Evolutionary conservation across 2,888 invertebrate genomes (phyloP).

Genomic region (Stramonita haemastoma): DNA sequence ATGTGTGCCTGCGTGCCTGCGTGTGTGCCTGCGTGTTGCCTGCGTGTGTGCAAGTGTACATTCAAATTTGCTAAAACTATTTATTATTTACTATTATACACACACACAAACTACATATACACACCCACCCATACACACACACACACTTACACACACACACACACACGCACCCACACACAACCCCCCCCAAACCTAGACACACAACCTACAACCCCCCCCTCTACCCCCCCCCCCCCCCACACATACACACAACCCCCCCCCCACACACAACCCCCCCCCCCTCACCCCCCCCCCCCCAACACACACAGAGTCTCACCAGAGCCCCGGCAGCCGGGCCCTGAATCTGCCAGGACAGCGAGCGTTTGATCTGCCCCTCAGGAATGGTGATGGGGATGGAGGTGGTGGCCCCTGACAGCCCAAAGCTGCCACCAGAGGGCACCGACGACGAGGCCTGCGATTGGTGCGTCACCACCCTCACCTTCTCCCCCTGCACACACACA

Average conservation of each 20-base stretch:
- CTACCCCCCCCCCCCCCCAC: not conserved
- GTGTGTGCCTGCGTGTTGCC: too few relatives aligned
- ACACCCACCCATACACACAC: not conserved
- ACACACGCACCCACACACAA: not conserved
- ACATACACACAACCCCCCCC: not conserved
- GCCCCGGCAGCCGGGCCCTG: constrained; percentile 41
- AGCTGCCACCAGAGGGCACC: constrained; percentile 61
- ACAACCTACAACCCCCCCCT: too few relatives aligned
- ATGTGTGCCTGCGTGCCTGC: too few relatives aligned
- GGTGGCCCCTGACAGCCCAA: constrained; percentile 34
- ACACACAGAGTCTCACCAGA: constrained; percentile 30
- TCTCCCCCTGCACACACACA: not conserved
- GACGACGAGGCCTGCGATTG: constrained; percentile 60
- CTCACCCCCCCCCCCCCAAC: not conserved
- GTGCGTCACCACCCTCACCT: not conserved
- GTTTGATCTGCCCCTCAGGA: constrained; percentile 61
- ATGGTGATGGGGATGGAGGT: constrained; percentile 52
- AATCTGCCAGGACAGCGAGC: constrained; percentile 71
- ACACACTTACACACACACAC: not conserved
- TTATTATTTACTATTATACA: too few relatives aligned
- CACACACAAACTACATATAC: too few relatives aligned
- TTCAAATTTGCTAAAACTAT: too few relatives aligned
- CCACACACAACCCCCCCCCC: not conserved
- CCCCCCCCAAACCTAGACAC: not conserved
- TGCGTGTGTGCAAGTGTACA: too few relatives aligned